These are phyloP conservation scores for Trichechus manatus DNA, from an alignment of 2,113 vertebrate species.

Conservation along the genomic window DNA sequence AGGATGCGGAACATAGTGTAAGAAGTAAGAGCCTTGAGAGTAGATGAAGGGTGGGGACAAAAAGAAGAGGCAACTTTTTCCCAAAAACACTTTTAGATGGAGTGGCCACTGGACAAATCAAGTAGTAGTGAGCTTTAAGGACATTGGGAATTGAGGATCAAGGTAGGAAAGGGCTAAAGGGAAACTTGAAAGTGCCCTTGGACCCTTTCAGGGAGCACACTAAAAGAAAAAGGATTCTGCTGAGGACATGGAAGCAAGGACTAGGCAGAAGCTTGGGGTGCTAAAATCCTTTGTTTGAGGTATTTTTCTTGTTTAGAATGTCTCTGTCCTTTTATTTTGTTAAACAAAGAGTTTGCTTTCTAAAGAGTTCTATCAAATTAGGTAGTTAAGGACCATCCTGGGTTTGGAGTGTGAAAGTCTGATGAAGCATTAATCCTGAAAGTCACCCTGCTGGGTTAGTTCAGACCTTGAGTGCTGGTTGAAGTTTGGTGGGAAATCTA, in stretches of 20 bases:
- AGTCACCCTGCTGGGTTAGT: background rate
- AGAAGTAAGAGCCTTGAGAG: background rate
- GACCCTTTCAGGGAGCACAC: background rate
- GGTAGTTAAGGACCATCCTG: background rate
- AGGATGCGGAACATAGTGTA: background rate
- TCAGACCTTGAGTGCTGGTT: slow-evolving; percentile 17
- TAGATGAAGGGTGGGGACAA: background rate
- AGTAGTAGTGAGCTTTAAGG: slow-evolving; percentile 17
- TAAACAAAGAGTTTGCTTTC: slow-evolving; percentile 56
- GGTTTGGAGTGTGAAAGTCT: background rate
- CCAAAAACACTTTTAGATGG: slow-evolving; percentile 9
- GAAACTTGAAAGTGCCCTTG: background rate
- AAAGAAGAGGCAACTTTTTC: background rate
- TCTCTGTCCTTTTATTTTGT: slow-evolving; percentile 38
- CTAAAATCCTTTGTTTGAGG: slow-evolving; percentile 16
- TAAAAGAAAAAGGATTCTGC: slow-evolving; percentile 2
- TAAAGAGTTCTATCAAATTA: slow-evolving; percentile 42
- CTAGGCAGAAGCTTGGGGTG: background rate
- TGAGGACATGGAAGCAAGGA: background rate
- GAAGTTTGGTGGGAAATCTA: slow-evolving; percentile 57
- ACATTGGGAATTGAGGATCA: background rate
- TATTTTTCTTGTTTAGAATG: background rate
- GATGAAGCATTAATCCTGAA: background rate
- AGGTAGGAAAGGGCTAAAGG: background rate
- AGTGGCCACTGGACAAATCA: background rate